Conservation (phyloP, 1,140 invertebrate genomes). For the Oreohelix idahoensis region DNA sequence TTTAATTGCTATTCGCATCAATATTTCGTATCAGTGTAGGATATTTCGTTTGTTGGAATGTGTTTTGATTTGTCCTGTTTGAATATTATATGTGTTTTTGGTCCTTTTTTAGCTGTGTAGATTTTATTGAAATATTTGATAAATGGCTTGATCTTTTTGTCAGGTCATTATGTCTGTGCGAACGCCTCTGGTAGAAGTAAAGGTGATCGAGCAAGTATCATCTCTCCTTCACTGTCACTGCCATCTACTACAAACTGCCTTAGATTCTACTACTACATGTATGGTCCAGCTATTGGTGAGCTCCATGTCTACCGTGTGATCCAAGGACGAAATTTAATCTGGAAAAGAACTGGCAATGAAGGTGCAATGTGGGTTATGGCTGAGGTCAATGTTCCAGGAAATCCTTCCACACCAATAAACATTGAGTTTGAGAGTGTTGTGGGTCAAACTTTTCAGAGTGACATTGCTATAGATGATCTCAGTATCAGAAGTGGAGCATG, state of each 20-base stretch:
- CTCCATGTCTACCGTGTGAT: conserved; percentile 55
- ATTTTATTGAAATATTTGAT: no score
- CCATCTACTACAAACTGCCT: conserved; percentile 50
- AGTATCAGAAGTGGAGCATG: conserved; percentile 52
- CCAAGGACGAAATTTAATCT: conserved; percentile 8
- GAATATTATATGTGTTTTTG: no score
- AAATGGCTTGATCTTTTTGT: neutral
- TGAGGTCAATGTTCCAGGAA: conserved; percentile 51
- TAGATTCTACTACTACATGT: conserved; percentile 85
- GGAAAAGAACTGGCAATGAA: conserved; percentile 53
- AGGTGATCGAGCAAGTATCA: conserved; percentile 78
- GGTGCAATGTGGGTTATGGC: conserved; percentile 60
- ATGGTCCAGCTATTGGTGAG: conserved; percentile 74
- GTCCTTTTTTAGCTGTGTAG: no score
- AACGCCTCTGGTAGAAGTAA: conserved; percentile 78
- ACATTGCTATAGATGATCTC: conserved; percentile 70
- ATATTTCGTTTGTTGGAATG: no score
- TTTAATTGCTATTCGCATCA: no score
- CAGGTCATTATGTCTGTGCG: conserved; percentile 82
- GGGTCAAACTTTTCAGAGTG: conserved; percentile 52
- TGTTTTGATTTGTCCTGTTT: no score
- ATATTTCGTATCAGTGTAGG: no score
- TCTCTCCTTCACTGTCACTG: conserved; percentile 45
- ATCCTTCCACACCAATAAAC: neutral
- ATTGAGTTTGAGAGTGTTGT: conserved; percentile 58